Evolutionary conservation across 2,797 vertebrate species (phyloP).

Genomic region (Paratrypauchen microcephalus): DNA sequence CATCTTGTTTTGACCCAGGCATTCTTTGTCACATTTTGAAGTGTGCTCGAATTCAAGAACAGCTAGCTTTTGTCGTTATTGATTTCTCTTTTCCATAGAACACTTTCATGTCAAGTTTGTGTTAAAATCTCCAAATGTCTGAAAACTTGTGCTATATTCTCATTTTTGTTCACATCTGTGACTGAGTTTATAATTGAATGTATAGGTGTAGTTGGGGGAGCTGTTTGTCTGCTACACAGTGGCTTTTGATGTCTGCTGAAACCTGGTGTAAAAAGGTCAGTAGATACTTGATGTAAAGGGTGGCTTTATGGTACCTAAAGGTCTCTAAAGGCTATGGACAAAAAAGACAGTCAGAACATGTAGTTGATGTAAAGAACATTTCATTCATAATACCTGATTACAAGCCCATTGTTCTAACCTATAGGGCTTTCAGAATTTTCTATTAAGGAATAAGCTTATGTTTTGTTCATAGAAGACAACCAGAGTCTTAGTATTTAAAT

Average conservation of each 20-base stretch:
- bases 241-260: neutral
- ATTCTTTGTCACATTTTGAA: neutral
- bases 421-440: neutral
- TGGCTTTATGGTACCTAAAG: neutral
- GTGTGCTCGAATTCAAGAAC: neutral
- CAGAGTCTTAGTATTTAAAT: neutral
- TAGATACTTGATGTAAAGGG: conserved; percentile 1
- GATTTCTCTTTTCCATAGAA: neutral
- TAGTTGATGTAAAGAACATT: neutral
- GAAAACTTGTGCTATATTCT: neutral
- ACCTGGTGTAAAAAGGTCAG: conserved; percentile 1
- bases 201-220: neutral
- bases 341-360: neutral
- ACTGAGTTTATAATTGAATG: conserved; percentile 2
- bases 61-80: neutral
- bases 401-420: neutral
- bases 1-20: neutral
- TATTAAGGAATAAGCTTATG: neutral
- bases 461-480: neutral
- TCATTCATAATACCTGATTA: neutral
- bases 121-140: neutral
- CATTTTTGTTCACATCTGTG: neutral
- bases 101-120: conserved; percentile 1
- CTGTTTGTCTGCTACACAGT: neutral
- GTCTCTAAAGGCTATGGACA: neutral